phyloP scores from a whole-genome alignment of 2,113 vertebrate genomes.

The Myanophis thanlyinensis region DNA sequence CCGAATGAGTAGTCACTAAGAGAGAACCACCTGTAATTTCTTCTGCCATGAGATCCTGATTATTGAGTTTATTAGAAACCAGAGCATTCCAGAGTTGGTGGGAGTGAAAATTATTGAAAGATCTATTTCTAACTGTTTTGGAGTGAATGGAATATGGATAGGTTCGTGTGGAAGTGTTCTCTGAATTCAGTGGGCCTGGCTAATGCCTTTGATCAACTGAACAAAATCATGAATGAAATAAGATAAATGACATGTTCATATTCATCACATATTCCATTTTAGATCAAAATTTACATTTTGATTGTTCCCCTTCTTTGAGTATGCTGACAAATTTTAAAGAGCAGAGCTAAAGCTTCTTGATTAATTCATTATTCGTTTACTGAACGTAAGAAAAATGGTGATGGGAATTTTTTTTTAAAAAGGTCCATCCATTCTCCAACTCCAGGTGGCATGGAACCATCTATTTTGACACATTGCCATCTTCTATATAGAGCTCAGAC shows the following conservation, averaged over 20 bases:
- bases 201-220: background rate
- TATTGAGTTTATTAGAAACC: background rate
- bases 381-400: background rate
- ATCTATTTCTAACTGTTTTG: background rate
- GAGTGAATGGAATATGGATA: background rate
- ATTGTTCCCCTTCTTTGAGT: background rate
- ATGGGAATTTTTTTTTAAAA: background rate
- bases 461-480: background rate
- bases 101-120: background rate
- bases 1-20: background rate
- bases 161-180: background rate
- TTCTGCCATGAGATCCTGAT: background rate
- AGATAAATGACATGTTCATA: background rate
- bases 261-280: background rate
- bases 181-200: background rate
- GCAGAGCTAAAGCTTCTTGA: background rate
- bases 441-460: background rate
- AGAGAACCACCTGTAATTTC: background rate
- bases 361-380: background rate
- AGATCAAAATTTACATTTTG: background rate
- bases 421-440: background rate
- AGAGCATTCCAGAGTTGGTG: background rate
- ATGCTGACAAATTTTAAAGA: background rate
- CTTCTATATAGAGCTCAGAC: background rate
- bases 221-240: background rate